Percentiles rank a stretch among this genome's conserved stretches.
Evolutionary conservation across 2,113 vertebrate genomes (phyloP).

Genomic region (Urocynchramus pylzowi): DNA sequence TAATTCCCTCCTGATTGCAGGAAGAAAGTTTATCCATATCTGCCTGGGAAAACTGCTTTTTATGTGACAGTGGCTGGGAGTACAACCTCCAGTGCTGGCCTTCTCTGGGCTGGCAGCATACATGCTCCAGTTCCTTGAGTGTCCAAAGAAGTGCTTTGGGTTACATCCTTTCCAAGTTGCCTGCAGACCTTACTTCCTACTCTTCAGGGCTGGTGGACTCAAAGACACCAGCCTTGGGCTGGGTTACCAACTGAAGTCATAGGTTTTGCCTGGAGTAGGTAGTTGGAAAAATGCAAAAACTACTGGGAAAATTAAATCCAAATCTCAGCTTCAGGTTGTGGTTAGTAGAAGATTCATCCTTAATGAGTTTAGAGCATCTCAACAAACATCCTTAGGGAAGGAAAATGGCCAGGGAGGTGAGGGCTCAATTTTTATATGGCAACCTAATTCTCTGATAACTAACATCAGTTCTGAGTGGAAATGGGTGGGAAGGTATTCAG

Average conservation of each 20-base stretch:
- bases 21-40: neutral
- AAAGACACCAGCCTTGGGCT: neutral
- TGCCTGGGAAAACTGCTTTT: neutral
- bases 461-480: neutral
- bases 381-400: neutral
- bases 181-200: neutral
- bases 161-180: neutral
- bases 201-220: neutral
- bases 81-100: neutral
- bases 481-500: neutral
- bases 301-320: neutral
- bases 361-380: neutral
- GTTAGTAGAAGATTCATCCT: neutral
- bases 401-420: neutral
- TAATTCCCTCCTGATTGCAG: neutral
- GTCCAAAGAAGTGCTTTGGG: neutral
- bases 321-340: neutral
- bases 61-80: neutral
- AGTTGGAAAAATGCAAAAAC: neutral
- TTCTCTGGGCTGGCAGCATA: neutral
- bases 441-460: neutral
- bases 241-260: neutral
- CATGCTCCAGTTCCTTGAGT: neutral
- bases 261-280: neutral
- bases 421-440: neutral